Percentiles rank a stretch among this genome's conserved stretches.
Evolutionary conservation across 2,888 invertebrate genomes (phyloP).

Genomic region (Pachymerium ferrugineum): DNA sequence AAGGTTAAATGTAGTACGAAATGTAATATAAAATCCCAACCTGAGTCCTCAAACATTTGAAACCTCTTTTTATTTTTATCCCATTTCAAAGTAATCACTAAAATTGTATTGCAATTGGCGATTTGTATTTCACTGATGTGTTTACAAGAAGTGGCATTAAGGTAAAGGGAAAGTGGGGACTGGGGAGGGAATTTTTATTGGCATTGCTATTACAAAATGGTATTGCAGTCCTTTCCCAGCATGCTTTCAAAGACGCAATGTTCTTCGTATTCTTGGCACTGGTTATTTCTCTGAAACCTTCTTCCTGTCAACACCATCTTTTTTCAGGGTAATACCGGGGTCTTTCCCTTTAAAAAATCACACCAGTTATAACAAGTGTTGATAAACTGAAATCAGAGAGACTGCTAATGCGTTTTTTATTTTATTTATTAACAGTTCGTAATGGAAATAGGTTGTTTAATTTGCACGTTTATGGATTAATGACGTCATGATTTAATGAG

Average conservation of each 20-base stretch:
- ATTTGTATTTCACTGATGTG: background rate
- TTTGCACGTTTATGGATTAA: background rate
- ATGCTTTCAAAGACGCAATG: slow-evolving; percentile 2
- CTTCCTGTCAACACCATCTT: background rate
- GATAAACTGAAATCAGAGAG: too few species aligned
- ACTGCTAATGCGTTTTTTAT: background rate
- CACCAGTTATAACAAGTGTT: too few species aligned
- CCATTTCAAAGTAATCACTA: too few species aligned
- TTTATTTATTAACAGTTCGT: background rate
- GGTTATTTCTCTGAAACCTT: background rate
- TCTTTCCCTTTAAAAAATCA: too few species aligned
- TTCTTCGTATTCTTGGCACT: slow-evolving; percentile 7
- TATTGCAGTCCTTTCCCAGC: slow-evolving; percentile 4
- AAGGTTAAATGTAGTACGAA: too few species aligned
- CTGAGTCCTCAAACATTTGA: too few species aligned
- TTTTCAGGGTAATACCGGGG: background rate
- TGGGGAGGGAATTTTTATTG: background rate
- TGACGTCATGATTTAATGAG: background rate
- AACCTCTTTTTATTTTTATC: too few species aligned
- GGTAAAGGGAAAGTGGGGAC: background rate
- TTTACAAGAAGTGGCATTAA: background rate
- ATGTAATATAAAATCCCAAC: too few species aligned
- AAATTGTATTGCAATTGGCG: background rate
- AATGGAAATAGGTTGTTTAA: too few species aligned
- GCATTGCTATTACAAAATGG: background rate